Conservation (phyloP, 2,797 vertebrate genomes). For the Intellagama lesueurii region DNA sequence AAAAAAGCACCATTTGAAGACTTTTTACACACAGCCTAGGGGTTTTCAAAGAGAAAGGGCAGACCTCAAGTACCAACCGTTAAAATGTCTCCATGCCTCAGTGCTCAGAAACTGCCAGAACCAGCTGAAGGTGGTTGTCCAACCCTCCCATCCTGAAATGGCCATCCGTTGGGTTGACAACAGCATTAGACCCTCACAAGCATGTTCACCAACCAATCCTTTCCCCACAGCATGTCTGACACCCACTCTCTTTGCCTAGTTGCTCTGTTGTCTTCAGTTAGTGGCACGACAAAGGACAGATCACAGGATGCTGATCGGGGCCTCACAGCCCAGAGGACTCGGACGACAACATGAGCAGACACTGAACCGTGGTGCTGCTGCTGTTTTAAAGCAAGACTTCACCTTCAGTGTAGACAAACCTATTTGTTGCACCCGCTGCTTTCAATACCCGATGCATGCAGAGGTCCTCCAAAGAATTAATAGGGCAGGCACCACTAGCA, state of each 20-base stretch:
- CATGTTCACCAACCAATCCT: neutral
- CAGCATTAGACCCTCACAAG: neutral
- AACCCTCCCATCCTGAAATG: constrained; percentile 20
- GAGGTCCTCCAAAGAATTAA: neutral
- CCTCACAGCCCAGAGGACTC: neutral
- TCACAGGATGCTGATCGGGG: neutral
- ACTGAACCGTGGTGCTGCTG: neutral
- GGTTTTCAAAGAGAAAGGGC: neutral
- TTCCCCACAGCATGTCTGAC: too few species aligned
- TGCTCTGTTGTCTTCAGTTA: neutral
- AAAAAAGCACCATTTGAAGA: neutral
- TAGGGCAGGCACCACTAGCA: neutral
- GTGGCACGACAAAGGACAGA: neutral
- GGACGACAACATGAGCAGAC: neutral
- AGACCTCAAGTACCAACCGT: too few species aligned
- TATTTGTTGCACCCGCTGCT: neutral
- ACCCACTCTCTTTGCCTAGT: too few species aligned
- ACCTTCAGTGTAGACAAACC: neutral
- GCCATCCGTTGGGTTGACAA: constrained; percentile 35
- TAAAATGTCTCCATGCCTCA: neutral
- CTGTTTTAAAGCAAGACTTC: neutral
- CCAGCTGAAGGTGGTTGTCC: constrained; percentile 35
- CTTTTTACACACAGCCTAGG: neutral
- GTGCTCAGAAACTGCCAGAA: constrained; percentile 8
- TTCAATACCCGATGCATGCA: neutral